These are phyloP conservation scores for Passer montanus DNA, from an alignment of 2,113 vertebrate genomes.

Conservation along the genomic window DNA sequence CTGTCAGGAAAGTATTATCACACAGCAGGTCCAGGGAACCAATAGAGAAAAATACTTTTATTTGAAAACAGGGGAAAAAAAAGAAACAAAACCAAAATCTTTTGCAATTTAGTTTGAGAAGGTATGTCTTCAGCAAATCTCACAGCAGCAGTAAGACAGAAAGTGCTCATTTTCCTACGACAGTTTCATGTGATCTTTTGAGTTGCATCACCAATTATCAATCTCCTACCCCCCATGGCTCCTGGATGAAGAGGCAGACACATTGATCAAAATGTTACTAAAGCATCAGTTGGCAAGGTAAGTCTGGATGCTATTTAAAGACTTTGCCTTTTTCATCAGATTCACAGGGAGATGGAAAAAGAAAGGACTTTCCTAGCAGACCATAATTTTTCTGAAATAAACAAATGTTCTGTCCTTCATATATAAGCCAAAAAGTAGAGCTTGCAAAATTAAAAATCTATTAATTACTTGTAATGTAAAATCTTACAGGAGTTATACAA, in stretches of 20 bases:
- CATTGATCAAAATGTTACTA: conserved; percentile 58
- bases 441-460: neutral
- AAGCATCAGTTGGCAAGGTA: conserved; percentile 32
- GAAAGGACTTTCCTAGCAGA: neutral
- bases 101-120: neutral
- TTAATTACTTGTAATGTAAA: neutral
- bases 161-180: neutral
- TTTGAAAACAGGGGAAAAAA: neutral
- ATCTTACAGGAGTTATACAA: neutral
- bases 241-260: conserved; percentile 32
- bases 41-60: neutral
- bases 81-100: neutral
- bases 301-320: conserved; percentile 30
- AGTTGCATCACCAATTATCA: conserved; percentile 43
- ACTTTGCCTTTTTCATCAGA: neutral
- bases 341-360: neutral
- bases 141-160: neutral
- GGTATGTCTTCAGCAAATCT: neutral
- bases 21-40: neutral
- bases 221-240: conserved; percentile 20
- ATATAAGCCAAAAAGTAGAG: neutral
- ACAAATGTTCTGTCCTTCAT: neutral
- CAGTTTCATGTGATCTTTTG: neutral
- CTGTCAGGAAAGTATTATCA: neutral
- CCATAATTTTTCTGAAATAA: neutral